Percentiles rank a stretch among this genome's conserved stretches.
These are phyloP conservation scores for Butorides virescens DNA, from an alignment of 2,113 vertebrate genomes.

Conservation along the genomic window DNA sequence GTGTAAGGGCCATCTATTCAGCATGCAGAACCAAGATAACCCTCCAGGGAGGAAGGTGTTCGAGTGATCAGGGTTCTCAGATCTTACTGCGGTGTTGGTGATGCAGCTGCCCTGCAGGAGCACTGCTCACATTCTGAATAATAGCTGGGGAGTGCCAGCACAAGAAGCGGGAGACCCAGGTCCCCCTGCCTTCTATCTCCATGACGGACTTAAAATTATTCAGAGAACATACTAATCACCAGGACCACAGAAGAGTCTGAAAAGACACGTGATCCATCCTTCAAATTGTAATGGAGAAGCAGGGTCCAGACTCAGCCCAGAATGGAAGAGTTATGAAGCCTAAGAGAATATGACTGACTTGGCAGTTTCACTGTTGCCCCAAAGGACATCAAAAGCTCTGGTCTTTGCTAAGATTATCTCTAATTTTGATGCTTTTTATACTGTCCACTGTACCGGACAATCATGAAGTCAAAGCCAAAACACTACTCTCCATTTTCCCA, in stretches of 20 bases:
- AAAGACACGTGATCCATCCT: background rate
- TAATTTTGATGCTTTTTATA: background rate
- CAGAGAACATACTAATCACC: background rate
- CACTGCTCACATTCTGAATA: background rate
- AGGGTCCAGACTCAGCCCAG: background rate
- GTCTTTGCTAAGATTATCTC: background rate
- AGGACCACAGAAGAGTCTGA: background rate
- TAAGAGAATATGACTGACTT: background rate
- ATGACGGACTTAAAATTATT: background rate
- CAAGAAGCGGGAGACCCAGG: background rate
- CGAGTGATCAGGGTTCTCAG: background rate
- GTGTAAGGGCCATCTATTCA: rapidly evolving
- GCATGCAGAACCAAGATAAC: background rate
- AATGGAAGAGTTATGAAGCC: background rate
- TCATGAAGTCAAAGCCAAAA: background rate
- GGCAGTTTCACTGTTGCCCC: background rate
- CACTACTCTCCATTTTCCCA: background rate
- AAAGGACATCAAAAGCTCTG: background rate
- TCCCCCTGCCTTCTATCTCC: background rate
- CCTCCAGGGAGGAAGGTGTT: background rate
- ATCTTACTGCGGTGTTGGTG: background rate
- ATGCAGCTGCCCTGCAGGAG: background rate
- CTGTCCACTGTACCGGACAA: background rate
- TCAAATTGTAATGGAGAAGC: background rate
- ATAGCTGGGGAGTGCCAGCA: background rate